These are phyloP conservation scores for Pasiphila rectangulata DNA, from an alignment of 2,888 invertebrate species.

Conservation along the genomic window DNA sequence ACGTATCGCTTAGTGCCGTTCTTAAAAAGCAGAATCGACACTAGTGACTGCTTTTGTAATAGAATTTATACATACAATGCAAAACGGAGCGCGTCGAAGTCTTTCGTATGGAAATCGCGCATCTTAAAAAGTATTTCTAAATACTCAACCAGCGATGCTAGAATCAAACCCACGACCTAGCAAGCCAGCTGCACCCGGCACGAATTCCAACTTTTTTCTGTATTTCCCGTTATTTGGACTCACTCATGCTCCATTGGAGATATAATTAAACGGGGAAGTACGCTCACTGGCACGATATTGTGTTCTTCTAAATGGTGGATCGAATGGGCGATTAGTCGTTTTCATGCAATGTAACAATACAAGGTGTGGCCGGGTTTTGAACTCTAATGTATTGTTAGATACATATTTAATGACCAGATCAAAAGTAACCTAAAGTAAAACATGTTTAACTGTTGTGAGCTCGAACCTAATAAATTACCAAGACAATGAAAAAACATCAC, in stretches of 20 bases:
- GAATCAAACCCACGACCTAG: slow-evolving; percentile 13
- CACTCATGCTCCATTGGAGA: slow-evolving; percentile 37
- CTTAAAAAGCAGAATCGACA: no score
- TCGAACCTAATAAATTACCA: no score
- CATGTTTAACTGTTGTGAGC: no score
- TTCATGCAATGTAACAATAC: slow-evolving; percentile 11
- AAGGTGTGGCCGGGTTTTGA: slow-evolving; percentile 4
- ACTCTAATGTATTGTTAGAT: background rate
- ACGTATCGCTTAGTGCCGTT: no score
- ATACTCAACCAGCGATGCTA: slow-evolving; percentile 5
- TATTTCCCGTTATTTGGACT: slow-evolving; percentile 24
- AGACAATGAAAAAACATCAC: no score
- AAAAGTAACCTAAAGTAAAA: no score
- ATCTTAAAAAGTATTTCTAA: background rate
- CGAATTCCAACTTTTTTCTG: slow-evolving; percentile 14
- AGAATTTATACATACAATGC: no score
- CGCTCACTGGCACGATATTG: slow-evolving; percentile 45
- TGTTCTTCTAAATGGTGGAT: slow-evolving; percentile 39
- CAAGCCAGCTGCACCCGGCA: slow-evolving; percentile 1
- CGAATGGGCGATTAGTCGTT: slow-evolving; percentile 16
- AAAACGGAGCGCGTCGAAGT: slow-evolving; percentile 13
- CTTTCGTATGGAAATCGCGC: slow-evolving; percentile 3
- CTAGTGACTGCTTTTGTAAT: no score
- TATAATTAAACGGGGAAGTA: slow-evolving; percentile 46
- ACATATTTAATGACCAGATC: no score